Conservation (phyloP, 30 jellyfish, hydroid and myxozoan genomes). For the Turritopsis dohrnii region DNA sequence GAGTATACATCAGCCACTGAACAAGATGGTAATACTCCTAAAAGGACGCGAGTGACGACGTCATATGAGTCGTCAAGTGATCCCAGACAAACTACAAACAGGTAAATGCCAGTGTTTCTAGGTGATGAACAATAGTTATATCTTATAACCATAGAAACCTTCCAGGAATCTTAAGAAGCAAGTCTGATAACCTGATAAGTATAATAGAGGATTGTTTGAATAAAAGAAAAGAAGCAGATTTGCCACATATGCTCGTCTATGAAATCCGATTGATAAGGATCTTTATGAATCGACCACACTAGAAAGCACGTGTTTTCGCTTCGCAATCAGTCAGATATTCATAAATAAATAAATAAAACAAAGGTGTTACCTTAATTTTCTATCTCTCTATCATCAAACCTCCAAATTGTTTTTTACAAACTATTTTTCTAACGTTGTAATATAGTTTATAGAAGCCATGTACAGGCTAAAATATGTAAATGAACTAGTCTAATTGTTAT, state of each 20-base stretch:
- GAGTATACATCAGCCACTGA: not conserved
- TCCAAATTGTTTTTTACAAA: not conserved
- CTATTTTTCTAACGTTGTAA: not conserved
- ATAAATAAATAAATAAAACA: no score
- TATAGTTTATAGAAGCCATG: not conserved
- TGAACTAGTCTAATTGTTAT: not conserved
- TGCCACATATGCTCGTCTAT: not conserved
- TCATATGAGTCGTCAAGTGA: constrained; percentile 8
- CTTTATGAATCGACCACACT: not conserved
- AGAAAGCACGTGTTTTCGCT: not conserved
- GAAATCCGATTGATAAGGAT: not conserved
- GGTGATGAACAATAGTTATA: not conserved
- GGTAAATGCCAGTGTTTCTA: not conserved
- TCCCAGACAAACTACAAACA: constrained; percentile 2
- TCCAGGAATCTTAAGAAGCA: no score
- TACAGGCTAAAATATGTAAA: not conserved
- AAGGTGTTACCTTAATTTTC: no score
- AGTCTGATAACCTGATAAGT: no score
- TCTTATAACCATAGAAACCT: not conserved
- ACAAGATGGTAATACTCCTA: not conserved
- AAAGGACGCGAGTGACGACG: not conserved
- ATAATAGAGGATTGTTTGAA: not conserved
- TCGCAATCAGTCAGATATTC: not conserved
- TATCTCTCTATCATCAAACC: not conserved
- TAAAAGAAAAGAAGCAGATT: not conserved